Base-by-base conservation (phyloP, 2,888 invertebrate genomes). In the Sphecodes monilicornis region DNA sequence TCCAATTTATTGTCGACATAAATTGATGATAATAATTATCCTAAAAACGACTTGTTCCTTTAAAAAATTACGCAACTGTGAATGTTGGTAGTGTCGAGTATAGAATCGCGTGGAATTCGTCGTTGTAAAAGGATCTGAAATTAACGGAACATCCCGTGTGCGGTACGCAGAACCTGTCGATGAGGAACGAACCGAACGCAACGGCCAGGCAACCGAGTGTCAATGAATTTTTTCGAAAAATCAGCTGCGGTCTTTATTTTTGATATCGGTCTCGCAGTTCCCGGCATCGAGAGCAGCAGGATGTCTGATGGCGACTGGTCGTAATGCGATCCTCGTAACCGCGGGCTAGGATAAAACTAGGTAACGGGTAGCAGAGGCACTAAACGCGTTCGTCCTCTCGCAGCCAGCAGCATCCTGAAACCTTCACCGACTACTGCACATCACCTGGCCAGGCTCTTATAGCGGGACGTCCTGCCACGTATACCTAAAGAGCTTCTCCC, bases 301-400 rank as follows among this genome's bases (percentile, higher is more conserved):
- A 90, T 90, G 86, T 88, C 86, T 89, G 85, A 86, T 80, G 89
- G 85, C 50, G 84, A 88, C 91, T 91, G 90, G 90, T 91, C 89
- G 92, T 91, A 93, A 93, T 90, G 89, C 86, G 92, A 92, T 93
- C 91, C 87, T 88, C 89, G 86, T 91, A 92, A 92, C 92, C 91
- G 90, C 91, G 91, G 89, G 90, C 90, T 91, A 91, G 89, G 83
- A 87, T 93, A 93, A 29, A 64, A 93, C 93, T 92, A 89, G 92
- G 92, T 93, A 93, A 93, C 93, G 92, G 93, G 92, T 92, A 93
- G 92, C 91, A 91, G 57, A 50, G 89, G 82, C 80, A 75, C 78
- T 90, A 90, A 90, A 90, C 85, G 82, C 85, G 82, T 68, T 87
- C 86, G 86, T 89, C 87, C 84, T 86, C 86, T 78, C 83, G 78